Base-by-base conservation (phyloP, 2,797 vertebrate species). In the Podarcis lilfordi region DNA sequence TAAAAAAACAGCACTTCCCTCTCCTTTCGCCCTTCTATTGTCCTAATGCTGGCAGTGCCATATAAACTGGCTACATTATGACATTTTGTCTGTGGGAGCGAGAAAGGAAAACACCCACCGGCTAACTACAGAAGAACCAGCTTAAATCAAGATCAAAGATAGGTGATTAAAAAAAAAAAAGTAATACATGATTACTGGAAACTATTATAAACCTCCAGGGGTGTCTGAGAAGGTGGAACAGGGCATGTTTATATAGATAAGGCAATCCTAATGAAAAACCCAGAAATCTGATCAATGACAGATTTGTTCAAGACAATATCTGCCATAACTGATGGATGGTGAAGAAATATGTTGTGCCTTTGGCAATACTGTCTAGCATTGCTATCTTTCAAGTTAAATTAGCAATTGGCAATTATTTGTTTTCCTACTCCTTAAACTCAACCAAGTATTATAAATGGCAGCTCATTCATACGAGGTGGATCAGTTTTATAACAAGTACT, bases 241-340 rank as follows among this genome's bases (percentile, higher is more conserved):
- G 29, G 86, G 94, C 93, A 90, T 92, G 82, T 90, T 95, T 92
- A 88, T 92, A 92, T 29, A 93, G 91, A 92, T 92, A 91, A 93
- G 90, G 75, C 11, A 79, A 40, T 66, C 72, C 17, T 93, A 92
- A 91, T 93, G 89, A 95, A 84, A 95, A 93, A 82, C 91, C 75
- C 79, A 87, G 89, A 88, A 92, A 32, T 91, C 86, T 90, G 81
- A 92, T 91, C 69, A 72, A 29, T 77, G 1, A 37, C 72, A 85
- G 66, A 82, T 94, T 89, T 88, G 80, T 80, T 87, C 82, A 1
- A 92, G 85, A 85, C 25, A 23, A 86, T 87, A 89, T 84, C 77
- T 93, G 85, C 45, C 82, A 82, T 81, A 87, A 91, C 68, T 9
- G 76, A n/a, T 37, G 82, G 59, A 81, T 45, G 77, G 88, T 90